Percentiles rank a stretch among this genome's conserved stretches.
These are phyloP conservation scores for Acrossocheilus fasciatus DNA, from an alignment of 2,797 vertebrate species.

Conservation along the genomic window DNA sequence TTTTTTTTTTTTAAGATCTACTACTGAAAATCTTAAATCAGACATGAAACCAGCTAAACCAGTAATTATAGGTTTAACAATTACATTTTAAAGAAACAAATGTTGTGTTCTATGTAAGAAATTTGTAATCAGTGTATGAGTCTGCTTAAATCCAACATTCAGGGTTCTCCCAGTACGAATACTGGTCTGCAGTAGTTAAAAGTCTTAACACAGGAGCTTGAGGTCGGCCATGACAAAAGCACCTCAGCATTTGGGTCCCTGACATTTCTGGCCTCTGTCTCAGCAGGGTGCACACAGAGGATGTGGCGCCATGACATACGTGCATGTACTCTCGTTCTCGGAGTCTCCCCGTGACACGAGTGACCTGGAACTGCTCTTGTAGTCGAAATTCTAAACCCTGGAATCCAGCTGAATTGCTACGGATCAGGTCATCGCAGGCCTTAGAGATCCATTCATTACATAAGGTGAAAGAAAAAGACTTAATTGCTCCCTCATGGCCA, in stretches of 20 bases:
- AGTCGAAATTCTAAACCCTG: constrained; percentile 47
- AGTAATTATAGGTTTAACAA: background rate
- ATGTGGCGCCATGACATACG: background rate
- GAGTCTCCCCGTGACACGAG: background rate
- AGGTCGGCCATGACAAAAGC: constrained; percentile 30
- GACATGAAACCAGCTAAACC: background rate
- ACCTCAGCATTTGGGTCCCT: constrained; percentile 11
- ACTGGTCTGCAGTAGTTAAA: background rate
- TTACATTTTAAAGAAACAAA: background rate
- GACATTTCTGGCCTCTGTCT: constrained; percentile 28
- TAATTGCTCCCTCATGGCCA: constrained; percentile 11
- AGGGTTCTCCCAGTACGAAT: background rate
- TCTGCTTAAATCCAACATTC: background rate
- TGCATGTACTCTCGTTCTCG: constrained; percentile 22
- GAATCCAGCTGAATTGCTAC: constrained; percentile 39
- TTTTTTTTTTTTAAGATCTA: no score
- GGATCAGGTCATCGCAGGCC: background rate
- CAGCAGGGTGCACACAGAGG: constrained; percentile 9
- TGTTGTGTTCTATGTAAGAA: background rate
- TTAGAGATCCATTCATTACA: constrained; percentile 46
- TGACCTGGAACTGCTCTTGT: constrained; percentile 35
- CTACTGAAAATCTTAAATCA: background rate
- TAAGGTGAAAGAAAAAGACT: constrained; percentile 29
- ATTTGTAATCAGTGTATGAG: background rate
- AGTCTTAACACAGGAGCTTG: background rate